A percentile compares a stretch with the other conserved stretches of the same genome.
Conservation (phyloP, 2,797 vertebrate species). For the Hippocampus kuda region DNA sequence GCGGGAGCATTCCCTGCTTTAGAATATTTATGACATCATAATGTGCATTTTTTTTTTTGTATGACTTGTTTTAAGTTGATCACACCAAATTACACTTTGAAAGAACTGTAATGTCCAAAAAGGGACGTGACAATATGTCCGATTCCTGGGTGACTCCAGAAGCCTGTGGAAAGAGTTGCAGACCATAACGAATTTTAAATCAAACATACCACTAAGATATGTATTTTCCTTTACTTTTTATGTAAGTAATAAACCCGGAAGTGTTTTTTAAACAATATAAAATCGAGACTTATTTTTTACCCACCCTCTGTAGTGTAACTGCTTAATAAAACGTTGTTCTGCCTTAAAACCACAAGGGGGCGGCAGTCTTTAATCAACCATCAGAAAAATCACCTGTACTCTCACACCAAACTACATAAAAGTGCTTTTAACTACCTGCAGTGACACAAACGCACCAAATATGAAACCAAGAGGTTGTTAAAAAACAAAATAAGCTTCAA, state of each 20-base stretch:
- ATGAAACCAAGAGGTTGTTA: no score
- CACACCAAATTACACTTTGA: not conserved
- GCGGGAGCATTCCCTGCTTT: not conserved
- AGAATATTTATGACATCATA: not conserved
- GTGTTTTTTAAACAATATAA: not conserved
- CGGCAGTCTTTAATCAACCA: slow-evolving; percentile 6
- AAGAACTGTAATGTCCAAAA: no score
- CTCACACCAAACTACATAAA: not conserved
- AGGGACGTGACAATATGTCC: no score
- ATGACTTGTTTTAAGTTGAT: not conserved
- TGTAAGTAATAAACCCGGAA: no score
- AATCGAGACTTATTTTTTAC: not conserved
- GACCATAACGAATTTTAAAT: no score
- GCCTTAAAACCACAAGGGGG: slow-evolving; percentile 12
- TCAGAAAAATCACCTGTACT: not conserved
- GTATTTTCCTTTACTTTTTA: no score
- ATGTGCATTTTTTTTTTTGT: not conserved
- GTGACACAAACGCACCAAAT: not conserved
- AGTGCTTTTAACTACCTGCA: not conserved
- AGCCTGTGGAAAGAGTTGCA: no score
- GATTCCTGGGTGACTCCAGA: no score
- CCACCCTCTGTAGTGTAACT: not conserved
- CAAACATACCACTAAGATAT: no score
- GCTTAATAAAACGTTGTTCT: slow-evolving; percentile 3
- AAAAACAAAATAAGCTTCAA: no score